These are phyloP conservation scores for Cordilura impudica DNA, from an alignment of 2,888 invertebrate species.

Conservation along the genomic window DNA sequence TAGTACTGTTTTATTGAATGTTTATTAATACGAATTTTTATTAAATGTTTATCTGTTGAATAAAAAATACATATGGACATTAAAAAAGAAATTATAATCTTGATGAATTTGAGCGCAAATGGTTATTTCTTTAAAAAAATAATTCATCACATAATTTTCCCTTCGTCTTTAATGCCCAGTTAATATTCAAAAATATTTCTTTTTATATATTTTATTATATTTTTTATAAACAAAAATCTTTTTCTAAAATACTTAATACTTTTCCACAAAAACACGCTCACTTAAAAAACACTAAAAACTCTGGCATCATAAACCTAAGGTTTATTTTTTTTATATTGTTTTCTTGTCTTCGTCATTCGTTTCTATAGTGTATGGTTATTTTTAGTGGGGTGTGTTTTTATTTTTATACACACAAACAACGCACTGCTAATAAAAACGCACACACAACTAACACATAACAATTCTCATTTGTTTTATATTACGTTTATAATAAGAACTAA, in stretches of 20 bases:
- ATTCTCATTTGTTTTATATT: slow-evolving; percentile 27
- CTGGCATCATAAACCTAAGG: slow-evolving; percentile 32
- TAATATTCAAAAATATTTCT: no score
- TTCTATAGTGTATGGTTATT: not conserved
- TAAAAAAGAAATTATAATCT: no score
- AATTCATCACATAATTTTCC: no score
- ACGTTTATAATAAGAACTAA: not conserved
- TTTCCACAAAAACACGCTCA: not conserved
- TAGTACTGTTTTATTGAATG: no score
- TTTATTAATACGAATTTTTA: no score
- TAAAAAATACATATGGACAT: no score
- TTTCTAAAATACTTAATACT: not conserved
- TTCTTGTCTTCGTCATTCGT: not conserved
- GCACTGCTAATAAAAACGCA: not conserved
- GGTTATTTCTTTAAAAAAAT: no score
- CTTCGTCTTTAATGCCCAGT: no score
- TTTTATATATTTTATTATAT: no score
- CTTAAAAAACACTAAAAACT: not conserved
- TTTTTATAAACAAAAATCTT: no score
- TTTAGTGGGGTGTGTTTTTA: not conserved
- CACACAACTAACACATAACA: not conserved
- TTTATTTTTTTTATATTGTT: not conserved
- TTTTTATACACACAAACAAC: not conserved
- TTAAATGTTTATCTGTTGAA: no score
- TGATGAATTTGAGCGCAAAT: no score